Evolutionary conservation across 2,888 invertebrate species (phyloP).

Genomic region (Augochlorella aurata): DNA sequence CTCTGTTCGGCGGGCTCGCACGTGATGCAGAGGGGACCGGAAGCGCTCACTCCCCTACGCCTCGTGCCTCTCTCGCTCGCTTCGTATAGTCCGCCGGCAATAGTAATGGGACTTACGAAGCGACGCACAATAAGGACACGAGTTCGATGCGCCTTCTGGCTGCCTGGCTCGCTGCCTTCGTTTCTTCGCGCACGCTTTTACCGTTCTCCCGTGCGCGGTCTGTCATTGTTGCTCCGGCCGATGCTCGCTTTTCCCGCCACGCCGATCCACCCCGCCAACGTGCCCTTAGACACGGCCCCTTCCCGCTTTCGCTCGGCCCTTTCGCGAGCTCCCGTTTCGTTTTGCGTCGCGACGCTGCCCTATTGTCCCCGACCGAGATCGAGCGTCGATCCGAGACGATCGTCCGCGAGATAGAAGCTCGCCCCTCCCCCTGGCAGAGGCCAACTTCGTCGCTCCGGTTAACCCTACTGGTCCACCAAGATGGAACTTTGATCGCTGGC

Average conservation of each 20-base stretch:
- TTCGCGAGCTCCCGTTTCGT: background rate
- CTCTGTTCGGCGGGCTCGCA: constrained; percentile 80
- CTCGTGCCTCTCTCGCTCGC: constrained; percentile 70
- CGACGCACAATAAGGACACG: constrained; percentile 72
- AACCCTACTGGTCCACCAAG: background rate
- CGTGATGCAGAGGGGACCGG: constrained; percentile 82
- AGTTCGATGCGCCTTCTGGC: constrained; percentile 62
- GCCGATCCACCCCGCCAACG: too few relatives aligned
- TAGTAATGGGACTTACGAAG: constrained; percentile 73
- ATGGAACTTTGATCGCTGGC: background rate
- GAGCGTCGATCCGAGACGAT: background rate
- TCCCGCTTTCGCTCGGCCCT: background rate
- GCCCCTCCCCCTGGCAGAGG: background rate
- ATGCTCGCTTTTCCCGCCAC: constrained; percentile 13
- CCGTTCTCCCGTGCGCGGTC: constrained; percentile 30
- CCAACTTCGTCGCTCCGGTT: background rate
- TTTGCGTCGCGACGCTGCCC: constrained; percentile 18
- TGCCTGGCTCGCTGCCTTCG: constrained; percentile 48
- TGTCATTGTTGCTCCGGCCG: constrained; percentile 23
- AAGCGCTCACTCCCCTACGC: constrained; percentile 76
- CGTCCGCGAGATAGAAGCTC: background rate
- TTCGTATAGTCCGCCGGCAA: constrained; percentile 66
- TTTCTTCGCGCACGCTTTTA: constrained; percentile 57
- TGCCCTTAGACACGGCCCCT: constrained; percentile 40
- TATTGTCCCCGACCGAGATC: constrained; percentile 8